phyloP scores from a whole-genome alignment of 1,140 invertebrate species.

The Stenopsyche tienmushanensis region DNA sequence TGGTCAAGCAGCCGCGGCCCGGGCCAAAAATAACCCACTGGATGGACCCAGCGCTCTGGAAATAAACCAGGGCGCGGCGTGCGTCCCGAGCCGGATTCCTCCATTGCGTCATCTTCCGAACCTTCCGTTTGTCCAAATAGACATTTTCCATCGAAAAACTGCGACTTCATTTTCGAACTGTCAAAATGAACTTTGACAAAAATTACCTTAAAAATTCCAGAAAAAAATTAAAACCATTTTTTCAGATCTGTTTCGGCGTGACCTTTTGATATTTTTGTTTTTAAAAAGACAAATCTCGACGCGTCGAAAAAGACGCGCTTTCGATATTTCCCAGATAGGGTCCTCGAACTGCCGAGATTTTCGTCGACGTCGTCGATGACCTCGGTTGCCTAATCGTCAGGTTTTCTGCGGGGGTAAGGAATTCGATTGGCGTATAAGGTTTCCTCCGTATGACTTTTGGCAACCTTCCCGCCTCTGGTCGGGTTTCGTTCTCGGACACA shows the following conservation, averaged over 20 bases:
- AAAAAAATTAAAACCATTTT: too few relatives aligned
- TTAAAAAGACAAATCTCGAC: too few relatives aligned
- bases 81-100: slow-evolving; percentile 22
- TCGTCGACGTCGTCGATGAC: neutral
- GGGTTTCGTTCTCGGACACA: slow-evolving; percentile 20
- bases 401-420: slow-evolving; percentile 11
- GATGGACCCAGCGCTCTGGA: slow-evolving; percentile 28
- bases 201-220: too few relatives aligned
- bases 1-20: slow-evolving; percentile 21
- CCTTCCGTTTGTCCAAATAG: too few relatives aligned
- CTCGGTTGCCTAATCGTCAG: slow-evolving; percentile 26
- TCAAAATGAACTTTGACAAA: too few relatives aligned
- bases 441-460: slow-evolving; percentile 21
- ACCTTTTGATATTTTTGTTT: too few relatives aligned
- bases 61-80: slow-evolving; percentile 35
- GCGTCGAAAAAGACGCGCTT: too few relatives aligned
- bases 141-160: too few relatives aligned
- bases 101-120: too few relatives aligned
- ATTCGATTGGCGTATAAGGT: slow-evolving; percentile 30
- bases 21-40: slow-evolving; percentile 31
- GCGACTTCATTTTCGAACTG: too few relatives aligned
- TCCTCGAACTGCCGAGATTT: neutral
- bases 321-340: too few relatives aligned
- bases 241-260: too few relatives aligned
- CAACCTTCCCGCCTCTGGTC: slow-evolving; percentile 23